Base-by-base conservation (phyloP, 2,888 invertebrate genomes). In the Gryllus longicercus region DNA sequence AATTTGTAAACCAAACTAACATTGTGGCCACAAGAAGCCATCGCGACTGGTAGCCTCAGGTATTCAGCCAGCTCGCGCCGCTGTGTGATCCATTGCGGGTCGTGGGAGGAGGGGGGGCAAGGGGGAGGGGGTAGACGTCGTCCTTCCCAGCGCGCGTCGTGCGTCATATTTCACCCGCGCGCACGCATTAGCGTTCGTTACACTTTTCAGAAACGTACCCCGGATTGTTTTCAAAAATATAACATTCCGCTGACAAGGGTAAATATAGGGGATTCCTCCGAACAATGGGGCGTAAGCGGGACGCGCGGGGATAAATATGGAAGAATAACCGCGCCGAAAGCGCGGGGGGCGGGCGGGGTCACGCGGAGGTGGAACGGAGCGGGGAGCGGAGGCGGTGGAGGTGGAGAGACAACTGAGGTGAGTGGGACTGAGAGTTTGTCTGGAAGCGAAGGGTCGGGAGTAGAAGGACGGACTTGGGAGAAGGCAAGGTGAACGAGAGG, bases 201-300 rank as follows among this genome's bases (percentile, higher is more conserved):
- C 63, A 63, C 16, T 63, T 63, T 63, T 63, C 63, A 63, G 63
- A 63, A 63, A 63, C 63, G 63, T 18, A 63, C 63, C n/a, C 63
- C 63, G 63, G 63, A 63, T 63, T 63, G 63, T 63, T 63, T 63
- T 63, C 63, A 63, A 63, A 63, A 63, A 63, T 63, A 63, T 63
- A 63, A 63, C 63, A n/a, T 63, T n/a, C 63, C n/a, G 16, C 63
- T 63, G 63, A 63, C 63, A 63, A 63, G 63, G 63, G 63, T 63
- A 63, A 63, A 63, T 63, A 63, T 63, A 63, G 63, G 63, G 63
- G 63, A 63, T 63, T 63, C 63, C 14, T 3, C 16, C 63, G 63
- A 63, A 63, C 63, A 63, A 63, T 63, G 10, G 63, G 63, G 63
- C 63, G 63, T 63, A 63, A 63, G 63, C 63, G 63, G 63, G 38